Evolutionary conservation across 2,888 invertebrate species (phyloP).

Genomic region (Tipula helvola): DNA sequence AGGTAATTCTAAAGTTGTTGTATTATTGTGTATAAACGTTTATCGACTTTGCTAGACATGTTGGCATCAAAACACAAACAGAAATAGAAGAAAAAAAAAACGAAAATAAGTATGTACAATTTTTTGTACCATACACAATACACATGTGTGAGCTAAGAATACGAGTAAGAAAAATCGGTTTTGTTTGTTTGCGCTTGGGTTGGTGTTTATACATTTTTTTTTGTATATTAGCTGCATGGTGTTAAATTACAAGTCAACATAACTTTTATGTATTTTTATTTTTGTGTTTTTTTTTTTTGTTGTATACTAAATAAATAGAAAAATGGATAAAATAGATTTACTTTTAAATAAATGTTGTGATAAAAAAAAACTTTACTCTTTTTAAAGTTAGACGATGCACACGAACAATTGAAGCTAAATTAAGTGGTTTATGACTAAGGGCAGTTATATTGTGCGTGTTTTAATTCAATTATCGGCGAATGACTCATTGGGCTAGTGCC

Average conservation of each 20-base stretch:
- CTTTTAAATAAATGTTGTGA: not conserved
- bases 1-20: not conserved
- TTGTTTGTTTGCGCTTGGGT: not conserved
- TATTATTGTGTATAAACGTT: not conserved
- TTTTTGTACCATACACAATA: not conserved
- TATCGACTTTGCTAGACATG: not conserved
- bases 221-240: not conserved
- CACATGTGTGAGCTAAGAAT: not conserved
- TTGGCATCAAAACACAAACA: not conserved
- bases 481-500: not conserved
- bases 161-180: not conserved
- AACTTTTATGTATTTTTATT: not conserved
- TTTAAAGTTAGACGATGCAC: no score
- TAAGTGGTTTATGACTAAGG: not conserved
- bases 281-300: not conserved
- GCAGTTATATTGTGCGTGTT: not conserved
- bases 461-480: not conserved
- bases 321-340: not conserved
- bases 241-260: not conserved
- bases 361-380: no score
- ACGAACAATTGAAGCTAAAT: not conserved
- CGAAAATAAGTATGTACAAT: not conserved
- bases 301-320: not conserved
- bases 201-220: not conserved
- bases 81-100: not conserved